Evolutionary conservation across 2,888 invertebrate genomes (phyloP).

Genomic region (Lepeophtheirus nordmannii): DNA sequence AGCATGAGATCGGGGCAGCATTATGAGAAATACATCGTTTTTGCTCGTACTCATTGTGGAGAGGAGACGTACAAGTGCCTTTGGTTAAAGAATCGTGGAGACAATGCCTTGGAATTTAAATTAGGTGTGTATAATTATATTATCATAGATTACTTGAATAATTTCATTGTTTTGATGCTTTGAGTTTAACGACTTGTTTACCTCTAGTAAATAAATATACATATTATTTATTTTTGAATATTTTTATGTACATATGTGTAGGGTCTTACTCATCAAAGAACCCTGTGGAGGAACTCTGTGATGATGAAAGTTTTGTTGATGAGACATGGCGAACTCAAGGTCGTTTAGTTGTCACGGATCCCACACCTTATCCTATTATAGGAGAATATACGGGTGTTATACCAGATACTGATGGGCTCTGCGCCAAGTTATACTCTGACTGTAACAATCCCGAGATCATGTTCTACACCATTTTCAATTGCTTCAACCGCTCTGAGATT

Average conservation of each 20-base stretch:
- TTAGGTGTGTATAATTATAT: conserved; percentile 34
- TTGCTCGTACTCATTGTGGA: conserved; percentile 43
- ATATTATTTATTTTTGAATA: conserved; percentile 17
- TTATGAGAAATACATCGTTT: conserved; percentile 39
- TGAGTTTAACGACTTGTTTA: background rate
- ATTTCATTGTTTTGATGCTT: background rate
- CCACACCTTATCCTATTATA: conserved; percentile 47
- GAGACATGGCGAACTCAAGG: conserved; percentile 48
- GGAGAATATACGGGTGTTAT: conserved; percentile 49
- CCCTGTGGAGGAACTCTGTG: conserved; percentile 37
- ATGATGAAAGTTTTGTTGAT: conserved; percentile 40
- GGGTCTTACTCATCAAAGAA: conserved; percentile 34
- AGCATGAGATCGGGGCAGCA: conserved; percentile 32
- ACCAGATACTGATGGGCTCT: conserved; percentile 44
- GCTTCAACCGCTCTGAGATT: conserved; percentile 41
- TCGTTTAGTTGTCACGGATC: conserved; percentile 31
- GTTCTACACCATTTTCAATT: conserved; percentile 49
- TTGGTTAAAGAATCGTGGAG: conserved; percentile 43
- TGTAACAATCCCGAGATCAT: conserved; percentile 48
- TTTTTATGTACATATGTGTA: too few species aligned
- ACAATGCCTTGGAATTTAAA: conserved; percentile 47
- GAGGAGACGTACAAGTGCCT: conserved; percentile 46
- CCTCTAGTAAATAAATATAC: too few species aligned
- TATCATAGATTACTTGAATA: background rate
- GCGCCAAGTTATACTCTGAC: conserved; percentile 49